Conservation (phyloP, 37 sponge, comb jelly and placozoan species). For the Petrosia ficiformis region DNA sequence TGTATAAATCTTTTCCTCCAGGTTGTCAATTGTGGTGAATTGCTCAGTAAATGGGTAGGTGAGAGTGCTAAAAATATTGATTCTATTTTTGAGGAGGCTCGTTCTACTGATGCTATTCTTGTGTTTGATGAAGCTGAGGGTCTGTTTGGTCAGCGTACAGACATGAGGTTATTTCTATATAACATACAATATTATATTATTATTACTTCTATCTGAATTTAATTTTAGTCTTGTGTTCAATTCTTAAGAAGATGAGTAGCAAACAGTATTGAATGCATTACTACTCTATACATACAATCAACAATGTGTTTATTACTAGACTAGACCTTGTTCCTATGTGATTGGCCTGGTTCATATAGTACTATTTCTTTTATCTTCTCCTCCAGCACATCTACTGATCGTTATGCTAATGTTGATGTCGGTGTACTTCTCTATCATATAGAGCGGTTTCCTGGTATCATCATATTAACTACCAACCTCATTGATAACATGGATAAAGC, state of each 20-base stretch:
- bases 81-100: constrained; percentile 80
- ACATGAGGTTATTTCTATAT: constrained; percentile 37
- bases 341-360: no score
- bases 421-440: constrained; percentile 87
- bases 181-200: no score
- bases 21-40: constrained; percentile 88
- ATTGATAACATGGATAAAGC: constrained; percentile 88
- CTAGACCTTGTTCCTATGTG: no score
- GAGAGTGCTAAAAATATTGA: constrained; percentile 89
- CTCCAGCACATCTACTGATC: constrained; percentile 17
- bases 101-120: constrained; percentile 73
- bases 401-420: constrained; percentile 56
- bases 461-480: constrained; percentile 84
- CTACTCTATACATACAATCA: background rate
- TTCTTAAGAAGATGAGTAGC: no score
- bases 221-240: no score
- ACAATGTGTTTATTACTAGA: no score
- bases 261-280: background rate
- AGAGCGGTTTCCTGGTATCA: constrained; percentile 82
- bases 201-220: no score
- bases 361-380: background rate
- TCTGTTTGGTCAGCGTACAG: constrained; percentile 73
- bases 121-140: constrained; percentile 90
- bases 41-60: constrained; percentile 90
- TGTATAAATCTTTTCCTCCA: constrained; percentile 24